Percentiles rank a stretch among this genome's conserved stretches.
Conservation (phyloP, 2,888 invertebrate genomes). For the Polydrusus cervinus region DNA sequence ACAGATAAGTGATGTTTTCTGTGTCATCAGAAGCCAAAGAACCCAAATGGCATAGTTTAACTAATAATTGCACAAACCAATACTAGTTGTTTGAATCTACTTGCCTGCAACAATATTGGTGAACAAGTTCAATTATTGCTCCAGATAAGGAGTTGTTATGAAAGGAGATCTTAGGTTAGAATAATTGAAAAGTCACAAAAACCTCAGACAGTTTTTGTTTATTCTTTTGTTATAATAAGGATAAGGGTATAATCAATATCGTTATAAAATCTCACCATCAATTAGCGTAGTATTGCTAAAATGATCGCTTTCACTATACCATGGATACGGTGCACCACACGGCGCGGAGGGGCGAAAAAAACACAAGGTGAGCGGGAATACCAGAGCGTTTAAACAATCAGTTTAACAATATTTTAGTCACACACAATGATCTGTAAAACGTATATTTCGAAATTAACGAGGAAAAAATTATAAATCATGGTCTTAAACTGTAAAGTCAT, state of each 20-base stretch:
- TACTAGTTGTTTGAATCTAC: too few species aligned
- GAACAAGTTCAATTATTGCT: neutral
- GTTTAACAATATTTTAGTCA: conserved; percentile 59
- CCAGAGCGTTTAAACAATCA: conserved; percentile 55
- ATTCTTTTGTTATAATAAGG: too few species aligned
- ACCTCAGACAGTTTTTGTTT: too few species aligned
- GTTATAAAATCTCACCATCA: neutral
- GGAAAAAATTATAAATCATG: conserved; percentile 61
- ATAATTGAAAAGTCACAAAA: too few species aligned
- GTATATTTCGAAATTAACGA: conserved; percentile 50
- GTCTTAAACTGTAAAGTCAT: conserved; percentile 66
- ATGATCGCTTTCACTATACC: conserved; percentile 47
- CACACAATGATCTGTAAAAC: conserved; percentile 52
- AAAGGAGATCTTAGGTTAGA: too few species aligned
- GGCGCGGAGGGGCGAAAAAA: conserved; percentile 64
- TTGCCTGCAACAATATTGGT: too few species aligned
- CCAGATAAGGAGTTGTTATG: neutral
- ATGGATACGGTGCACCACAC: conserved; percentile 33
- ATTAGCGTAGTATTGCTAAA: conserved; percentile 41
- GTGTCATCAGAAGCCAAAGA: too few species aligned
- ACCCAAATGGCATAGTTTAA: too few species aligned
- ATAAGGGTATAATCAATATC: too few species aligned
- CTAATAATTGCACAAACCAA: too few species aligned
- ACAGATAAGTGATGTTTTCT: too few species aligned
- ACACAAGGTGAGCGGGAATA: conserved; percentile 63